Evolutionary conservation across 2,113 vertebrate species (phyloP), one percentile per base, ranked within the genome.

Genomic region (Ctenomys sociabilis): DNA sequence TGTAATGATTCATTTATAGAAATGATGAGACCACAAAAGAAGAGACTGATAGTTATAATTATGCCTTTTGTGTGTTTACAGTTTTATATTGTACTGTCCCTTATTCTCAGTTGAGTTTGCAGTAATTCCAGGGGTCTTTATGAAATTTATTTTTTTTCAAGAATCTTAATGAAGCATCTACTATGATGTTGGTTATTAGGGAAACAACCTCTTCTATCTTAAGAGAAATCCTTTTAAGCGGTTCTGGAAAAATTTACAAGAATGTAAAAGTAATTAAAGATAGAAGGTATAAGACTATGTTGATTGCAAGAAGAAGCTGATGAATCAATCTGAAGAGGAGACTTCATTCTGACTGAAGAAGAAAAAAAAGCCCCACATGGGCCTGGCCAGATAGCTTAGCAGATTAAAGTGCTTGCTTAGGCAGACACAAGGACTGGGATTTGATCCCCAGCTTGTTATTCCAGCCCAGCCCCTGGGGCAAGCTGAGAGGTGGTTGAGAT

Each of bases 61-160:
- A 72, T 78, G 66, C 59, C 37, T 96, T 5, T 22, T 77, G 28
- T 94, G 90, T 94, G 2, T 59, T 43, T 13, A 77, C 43, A 59
- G 70, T 26, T 86, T 94, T 94, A 45, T 72, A 83, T 86, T 72
- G 88, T 52, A 45, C 49, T 85, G 85, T 80, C 19, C 45, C 59
- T 54, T 88, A 57, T 96, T 80, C 4, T 92, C 61, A 57, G 61
- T 72, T 82, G 40, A 91, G 13, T 54, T 94, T 78, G 17, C 22
- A 59, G 57, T 94, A 83, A 85, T 83, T 80, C 40, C 19, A 13
- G 30, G 57, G 45, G 24, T 24, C 90, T 52, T 10, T 77, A 45
- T 28, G 43, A 83, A 91, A 88, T 26, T 95, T 85, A 86, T 40
- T 85, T 88, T 85, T 88, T 95, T 54, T 95, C 45, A 88, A 45